Base-by-base conservation (phyloP, 1,140 invertebrate genomes). In the Drosophila murphyi region DNA sequence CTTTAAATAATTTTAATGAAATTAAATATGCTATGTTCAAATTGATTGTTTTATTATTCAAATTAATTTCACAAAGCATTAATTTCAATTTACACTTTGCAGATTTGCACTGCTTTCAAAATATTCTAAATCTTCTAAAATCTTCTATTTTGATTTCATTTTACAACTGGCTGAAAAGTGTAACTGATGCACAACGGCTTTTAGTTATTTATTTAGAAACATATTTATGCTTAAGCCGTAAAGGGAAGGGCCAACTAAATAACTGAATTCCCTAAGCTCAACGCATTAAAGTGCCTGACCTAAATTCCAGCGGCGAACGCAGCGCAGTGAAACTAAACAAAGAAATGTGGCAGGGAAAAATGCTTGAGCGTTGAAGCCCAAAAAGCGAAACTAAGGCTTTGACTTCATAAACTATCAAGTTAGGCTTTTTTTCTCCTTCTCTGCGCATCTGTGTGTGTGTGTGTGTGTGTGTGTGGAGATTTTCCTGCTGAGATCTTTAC, bases 281-380 rank as follows among this genome's bases (percentile, higher is more conserved):
- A 71, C 76, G 72, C 72, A 75, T 78, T 78, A 55, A 76, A 78
- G 65, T 71, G 75, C 75, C 75, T 86, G 82, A 86, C 82, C 82
- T 70, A 61, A 86, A 87, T 86, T 65, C 78, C 74, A 60, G 35
- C 10, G 63, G 61, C 48, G 57, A 54, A 43, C 43, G 57, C 56
- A 57, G 50, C 47, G n/a, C 39, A 64, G 52, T 29, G 52, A 64
- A 55, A 41, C 69, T 51, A 62, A 20, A 31, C 54, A 57, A 72
- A 56, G 48, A 56, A 29, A 55, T 35, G 41, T 60, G 35, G 45
- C 43, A 34, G 57, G 43, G 6, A 70, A 62, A 70, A 32, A 35
- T 47, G 39, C 39, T 59, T n/a, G 63, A 34, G 43, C 10, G 3
- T 31, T 51, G 54, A 59, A 65, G 51, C 54, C 54, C 47, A 64